Percentiles rank a stretch among this genome's conserved stretches.
Evolutionary conservation across 2,888 invertebrate species (phyloP).

Genomic region (Agriopis aurantiaria): DNA sequence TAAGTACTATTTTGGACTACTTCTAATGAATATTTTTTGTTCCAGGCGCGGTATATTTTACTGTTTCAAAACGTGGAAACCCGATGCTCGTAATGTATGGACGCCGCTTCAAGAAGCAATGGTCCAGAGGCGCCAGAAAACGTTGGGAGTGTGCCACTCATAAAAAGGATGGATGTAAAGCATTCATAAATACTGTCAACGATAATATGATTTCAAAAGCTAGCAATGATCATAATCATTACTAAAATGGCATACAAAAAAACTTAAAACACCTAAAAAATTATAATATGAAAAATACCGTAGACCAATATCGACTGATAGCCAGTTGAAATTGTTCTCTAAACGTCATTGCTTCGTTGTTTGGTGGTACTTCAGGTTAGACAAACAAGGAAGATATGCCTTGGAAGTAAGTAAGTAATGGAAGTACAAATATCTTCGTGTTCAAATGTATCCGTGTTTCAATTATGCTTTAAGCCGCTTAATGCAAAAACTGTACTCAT

Average conservation of each 20-base stretch:
- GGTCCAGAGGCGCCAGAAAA: constrained; percentile 11
- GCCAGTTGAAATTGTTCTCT: no score
- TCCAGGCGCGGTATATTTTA: constrained; percentile 14
- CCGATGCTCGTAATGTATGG: constrained; percentile 15
- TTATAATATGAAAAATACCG: no score
- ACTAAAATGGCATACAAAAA: neutral
- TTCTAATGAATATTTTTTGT: neutral
- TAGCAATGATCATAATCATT: constrained; percentile 12
- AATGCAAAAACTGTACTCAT: no score
- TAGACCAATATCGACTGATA: no score
- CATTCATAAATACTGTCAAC: constrained; percentile 33
- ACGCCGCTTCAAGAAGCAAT: constrained; percentile 16
- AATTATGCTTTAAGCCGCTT: no score
- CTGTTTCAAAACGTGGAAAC: constrained; percentile 11
- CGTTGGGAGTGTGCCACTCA: constrained; percentile 60
- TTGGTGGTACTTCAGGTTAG: no score
- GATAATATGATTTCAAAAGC: constrained; percentile 13
- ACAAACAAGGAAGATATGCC: no score
- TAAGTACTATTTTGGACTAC: neutral
- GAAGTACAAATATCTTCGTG: no score
- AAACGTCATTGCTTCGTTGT: no score
- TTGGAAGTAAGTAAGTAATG: no score
- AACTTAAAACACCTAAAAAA: neutral
- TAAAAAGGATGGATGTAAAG: constrained; percentile 52
- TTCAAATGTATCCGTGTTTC: no score